A percentile compares a stretch with the other conserved stretches of the same genome.
phyloP scores from a whole-genome alignment of 92 coral and sea anemone genomes.

The Hydrozoanthus gracilis region DNA sequence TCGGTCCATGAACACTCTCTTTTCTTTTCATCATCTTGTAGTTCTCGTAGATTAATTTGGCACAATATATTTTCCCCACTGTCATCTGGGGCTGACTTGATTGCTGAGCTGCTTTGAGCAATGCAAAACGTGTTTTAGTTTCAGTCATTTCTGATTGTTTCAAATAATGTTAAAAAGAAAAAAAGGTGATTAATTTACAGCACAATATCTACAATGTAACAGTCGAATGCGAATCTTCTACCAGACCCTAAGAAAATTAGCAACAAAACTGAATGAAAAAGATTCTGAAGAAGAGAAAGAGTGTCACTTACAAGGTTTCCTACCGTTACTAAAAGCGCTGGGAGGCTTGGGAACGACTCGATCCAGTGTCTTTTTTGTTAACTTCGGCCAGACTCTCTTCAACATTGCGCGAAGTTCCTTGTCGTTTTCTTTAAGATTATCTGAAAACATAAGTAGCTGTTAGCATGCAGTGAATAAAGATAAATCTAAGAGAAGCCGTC shows the following conservation, averaged over 20 bases:
- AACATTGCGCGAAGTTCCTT: constrained; percentile 96
- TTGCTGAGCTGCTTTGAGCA: constrained; percentile 71
- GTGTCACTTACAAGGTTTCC: constrained; percentile 31
- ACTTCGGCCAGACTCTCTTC: constrained; percentile 99
- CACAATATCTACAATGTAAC: no score
- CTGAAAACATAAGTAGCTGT: constrained; percentile 47
- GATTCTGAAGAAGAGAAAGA: constrained; percentile 10
- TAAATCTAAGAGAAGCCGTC: no score
- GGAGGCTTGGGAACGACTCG: constrained; percentile 99
- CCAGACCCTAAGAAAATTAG: neutral
- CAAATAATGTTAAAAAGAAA: neutral
- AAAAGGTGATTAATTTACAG: no score
- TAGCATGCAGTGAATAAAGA: neutral
- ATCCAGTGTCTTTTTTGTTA: constrained; percentile 97
- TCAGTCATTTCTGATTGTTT: neutral
- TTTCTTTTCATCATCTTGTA: constrained; percentile 93
- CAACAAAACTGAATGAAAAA: neutral
- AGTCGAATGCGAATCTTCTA: neutral
- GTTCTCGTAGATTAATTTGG: constrained; percentile 98
- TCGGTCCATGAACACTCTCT: constrained; percentile 39
- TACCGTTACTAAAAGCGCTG: constrained; percentile 88
- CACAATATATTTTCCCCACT: constrained; percentile 98
- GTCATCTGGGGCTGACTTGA: constrained; percentile 92
- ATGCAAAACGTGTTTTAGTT: neutral
- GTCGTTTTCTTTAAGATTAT: constrained; percentile 95